Percentiles rank a stretch among this genome's conserved stretches.
phyloP scores from a whole-genome alignment of 2,888 invertebrate species.

The Tenthredo scrophulariae region DNA sequence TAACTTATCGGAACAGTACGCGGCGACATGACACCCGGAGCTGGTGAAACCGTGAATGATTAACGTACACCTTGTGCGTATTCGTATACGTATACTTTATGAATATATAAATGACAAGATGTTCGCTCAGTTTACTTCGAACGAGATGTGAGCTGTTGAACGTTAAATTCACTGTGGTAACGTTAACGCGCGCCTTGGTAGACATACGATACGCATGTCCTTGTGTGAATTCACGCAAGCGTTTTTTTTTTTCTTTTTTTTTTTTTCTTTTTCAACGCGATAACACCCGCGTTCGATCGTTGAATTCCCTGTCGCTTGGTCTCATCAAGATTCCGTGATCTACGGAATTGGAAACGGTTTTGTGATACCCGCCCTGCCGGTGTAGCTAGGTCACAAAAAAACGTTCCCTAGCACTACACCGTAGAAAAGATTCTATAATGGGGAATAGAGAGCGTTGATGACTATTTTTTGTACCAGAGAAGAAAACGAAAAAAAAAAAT shows the following conservation, averaged over 20 bases:
- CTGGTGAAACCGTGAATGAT: constrained; percentile 62
- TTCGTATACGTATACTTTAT: not conserved
- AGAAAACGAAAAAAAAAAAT: not conserved
- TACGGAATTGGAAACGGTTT: constrained; percentile 23
- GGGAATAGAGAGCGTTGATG: not conserved
- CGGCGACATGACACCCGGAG: constrained; percentile 60
- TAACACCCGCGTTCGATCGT: constrained; percentile 30
- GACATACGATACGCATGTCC: not conserved
- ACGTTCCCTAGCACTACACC: not conserved
- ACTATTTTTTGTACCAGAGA: not conserved
- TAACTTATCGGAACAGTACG: constrained; percentile 66
- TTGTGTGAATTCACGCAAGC: not conserved
- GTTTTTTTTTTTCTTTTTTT: not conserved
- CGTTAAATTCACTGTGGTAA: constrained; percentile 39
- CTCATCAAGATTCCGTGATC: constrained; percentile 35
- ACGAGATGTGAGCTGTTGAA: constrained; percentile 10
- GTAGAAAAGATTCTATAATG: constrained; percentile 4
- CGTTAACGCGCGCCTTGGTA: not conserved
- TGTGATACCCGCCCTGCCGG: not conserved
- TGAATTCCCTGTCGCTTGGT: constrained; percentile 19
- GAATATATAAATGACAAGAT: not conserved
- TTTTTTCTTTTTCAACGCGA: not conserved
- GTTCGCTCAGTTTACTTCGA: constrained; percentile 32
- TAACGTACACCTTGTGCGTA: constrained; percentile 51
- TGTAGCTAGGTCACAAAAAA: not conserved